Conservation (phyloP, 2,797 vertebrate species). For the Iguana delicatissima region DNA sequence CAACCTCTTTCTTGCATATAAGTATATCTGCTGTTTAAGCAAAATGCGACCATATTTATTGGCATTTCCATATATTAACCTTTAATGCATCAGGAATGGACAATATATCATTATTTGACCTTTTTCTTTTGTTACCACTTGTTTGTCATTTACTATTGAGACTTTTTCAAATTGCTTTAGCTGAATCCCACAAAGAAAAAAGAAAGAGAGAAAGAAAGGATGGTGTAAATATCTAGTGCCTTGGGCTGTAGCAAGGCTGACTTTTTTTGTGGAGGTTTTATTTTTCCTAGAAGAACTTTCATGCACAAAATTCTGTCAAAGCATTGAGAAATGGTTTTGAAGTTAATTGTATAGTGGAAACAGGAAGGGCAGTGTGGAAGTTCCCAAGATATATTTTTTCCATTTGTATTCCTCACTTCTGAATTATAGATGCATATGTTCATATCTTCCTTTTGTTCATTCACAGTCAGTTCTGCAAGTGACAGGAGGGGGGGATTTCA, state of each 20-base stretch:
- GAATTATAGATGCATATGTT: conserved; percentile 18
- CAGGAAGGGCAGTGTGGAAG: not conserved
- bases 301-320: conserved; percentile 14
- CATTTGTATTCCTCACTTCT: conserved; percentile 28
- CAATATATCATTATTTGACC: conserved; percentile 31
- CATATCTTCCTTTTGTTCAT: not conserved
- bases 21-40: conserved; percentile 12
- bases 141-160: conserved; percentile 41
- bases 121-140: conserved; percentile 40
- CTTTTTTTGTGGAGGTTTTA: not conserved
- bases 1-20: not conserved
- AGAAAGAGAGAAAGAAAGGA: not conserved
- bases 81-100: conserved; percentile 36
- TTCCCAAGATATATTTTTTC: conserved; percentile 21
- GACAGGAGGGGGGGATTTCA: not conserved
- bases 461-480: not conserved
- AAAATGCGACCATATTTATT: conserved; percentile 23
- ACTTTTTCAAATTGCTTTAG: conserved; percentile 33
- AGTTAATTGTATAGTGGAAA: not conserved
- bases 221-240: not conserved
- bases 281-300: not conserved
- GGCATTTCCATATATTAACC: conserved; percentile 52
- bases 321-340: not conserved
- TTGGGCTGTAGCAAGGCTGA: conserved; percentile 6
- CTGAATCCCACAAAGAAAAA: not conserved